Evolutionary conservation across 2,113 vertebrate genomes (phyloP), one percentile per base, ranked within the genome.

Genomic region (Centrocercus urophasianus): DNA sequence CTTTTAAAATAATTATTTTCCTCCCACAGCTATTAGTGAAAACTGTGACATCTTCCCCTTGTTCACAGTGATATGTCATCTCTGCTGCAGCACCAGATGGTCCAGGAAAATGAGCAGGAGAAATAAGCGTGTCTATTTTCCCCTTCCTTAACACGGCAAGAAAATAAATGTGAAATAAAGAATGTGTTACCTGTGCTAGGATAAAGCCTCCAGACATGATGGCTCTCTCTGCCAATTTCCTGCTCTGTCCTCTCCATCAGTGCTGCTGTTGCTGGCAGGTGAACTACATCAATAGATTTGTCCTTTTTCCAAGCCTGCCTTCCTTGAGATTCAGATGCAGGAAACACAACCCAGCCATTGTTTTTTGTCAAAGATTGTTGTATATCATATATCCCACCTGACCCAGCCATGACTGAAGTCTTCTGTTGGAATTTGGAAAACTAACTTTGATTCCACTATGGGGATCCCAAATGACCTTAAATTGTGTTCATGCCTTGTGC

Each of bases 1-100:
- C 95, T 95, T 97, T 97, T 95, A 96, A 97, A 97, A 97, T 97
- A 95, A 95, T 96, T 95, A 97, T 97, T 96, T 97, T 91, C 89
- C 95, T 95, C 95, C 96, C 91, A 96, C 94, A 95, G 93, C 96
- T 95, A 95, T 96, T 96, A 96, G 94, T 91, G 93, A 95, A 96
- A 96, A 86, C 91, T 93, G 93, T 95, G 94, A 97, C 95, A 95
- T 96, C 95, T 97, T 95, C 94, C 96, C 95, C 96, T 97, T 93
- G 89, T 92, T 97, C 52, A 0, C 95, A 95, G 84, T 75, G 89
- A 95, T 96, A 93, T 96, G 95, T 93, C 95, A 96, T 95, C 93
- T 91, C 91, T 96, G 82, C 89, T 96, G 93, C 89, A 91, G 91
- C 93, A 96, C 91, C 96, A 96, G 95, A 96, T 97, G 95, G 94